Percentiles rank a stretch among this genome's conserved stretches.
These are phyloP conservation scores for Trichechus manatus DNA, from an alignment of 2,113 vertebrate genomes.

Conservation along the genomic window DNA sequence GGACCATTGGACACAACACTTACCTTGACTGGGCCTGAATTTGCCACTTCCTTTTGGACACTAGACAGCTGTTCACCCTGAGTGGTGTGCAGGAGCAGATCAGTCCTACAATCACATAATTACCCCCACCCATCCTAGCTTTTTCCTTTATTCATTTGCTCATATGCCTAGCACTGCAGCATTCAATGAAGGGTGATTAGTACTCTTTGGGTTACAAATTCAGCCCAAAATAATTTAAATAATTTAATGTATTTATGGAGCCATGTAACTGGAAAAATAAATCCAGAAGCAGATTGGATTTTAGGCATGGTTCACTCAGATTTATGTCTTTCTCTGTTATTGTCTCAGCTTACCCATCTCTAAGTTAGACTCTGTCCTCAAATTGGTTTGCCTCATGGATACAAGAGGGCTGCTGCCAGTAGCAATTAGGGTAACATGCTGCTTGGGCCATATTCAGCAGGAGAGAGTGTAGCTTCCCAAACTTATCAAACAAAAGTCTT, in stretches of 20 bases:
- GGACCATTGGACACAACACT: background rate
- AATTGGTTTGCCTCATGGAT: background rate
- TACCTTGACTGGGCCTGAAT: background rate
- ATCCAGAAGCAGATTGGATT: background rate
- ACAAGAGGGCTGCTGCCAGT: background rate
- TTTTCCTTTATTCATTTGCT: background rate
- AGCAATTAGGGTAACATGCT: no score
- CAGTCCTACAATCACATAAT: rapidly evolving
- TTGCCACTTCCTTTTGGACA: no score
- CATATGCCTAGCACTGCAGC: background rate
- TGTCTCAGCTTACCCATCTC: background rate
- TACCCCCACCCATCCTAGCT: background rate
- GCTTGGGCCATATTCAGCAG: background rate
- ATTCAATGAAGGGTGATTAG: background rate
- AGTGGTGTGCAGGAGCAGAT: background rate
- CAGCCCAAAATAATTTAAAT: background rate
- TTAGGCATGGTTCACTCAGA: background rate
- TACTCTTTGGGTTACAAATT: background rate
- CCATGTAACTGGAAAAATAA: background rate
- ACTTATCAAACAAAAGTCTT: background rate
- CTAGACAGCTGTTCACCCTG: background rate
- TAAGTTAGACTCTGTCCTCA: background rate
- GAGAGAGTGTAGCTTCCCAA: background rate
- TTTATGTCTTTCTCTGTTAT: background rate
- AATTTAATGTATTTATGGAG: slow-evolving; percentile 11